Evolutionary conservation across 2,888 invertebrate genomes (phyloP), one percentile per base, ranked within the genome.

Genomic region (Carcina quercana): DNA sequence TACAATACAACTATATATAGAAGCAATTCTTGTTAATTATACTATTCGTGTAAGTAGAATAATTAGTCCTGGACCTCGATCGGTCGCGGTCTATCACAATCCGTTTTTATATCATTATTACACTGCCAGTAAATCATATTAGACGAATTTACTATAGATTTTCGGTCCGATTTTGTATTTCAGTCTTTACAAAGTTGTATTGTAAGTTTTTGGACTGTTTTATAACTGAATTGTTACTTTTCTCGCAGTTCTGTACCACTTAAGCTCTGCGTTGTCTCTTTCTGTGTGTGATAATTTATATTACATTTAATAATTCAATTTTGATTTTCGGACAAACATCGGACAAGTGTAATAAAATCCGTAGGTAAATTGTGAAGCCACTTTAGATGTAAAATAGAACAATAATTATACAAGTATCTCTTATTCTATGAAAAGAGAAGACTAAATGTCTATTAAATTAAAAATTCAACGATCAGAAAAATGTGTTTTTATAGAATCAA

Each of bases 151-250:
- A 75, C 63, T 58, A 68, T 74, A 74, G 69, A 54, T 52, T 72
- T 79, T 79, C 65, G 61, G 78, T 80, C 80, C 75, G 74, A 72
- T 82, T 82, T 80, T 79, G 67, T 78, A 82, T 80, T 80, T 78
- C 68, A 67, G 67, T 79, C 68, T 75, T 80, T 80, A 80, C 70
- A 71, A 74, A 48, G 53, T 53, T 69, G 64, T 69, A 72, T 67
- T 70, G 71, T 78, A 78, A 75, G 71, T 79, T 79, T 68, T 78
- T 69, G 59, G 68, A 75, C 64, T 70, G 55, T 76, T 79, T 76
- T 76, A 65, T 38, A 37, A 45, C 38, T 37, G 41, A 34, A 56
- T 60, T 53, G 47, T 59, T 59, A 53, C 49, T 45, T 44, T 42
- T 38, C 30, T 41, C 37, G 35, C 41, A 43, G 41, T 43, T 40